Evolutionary conservation across 2,888 invertebrate genomes (phyloP), one percentile per base, ranked within the genome.

Genomic region (Philaethria dido): DNA sequence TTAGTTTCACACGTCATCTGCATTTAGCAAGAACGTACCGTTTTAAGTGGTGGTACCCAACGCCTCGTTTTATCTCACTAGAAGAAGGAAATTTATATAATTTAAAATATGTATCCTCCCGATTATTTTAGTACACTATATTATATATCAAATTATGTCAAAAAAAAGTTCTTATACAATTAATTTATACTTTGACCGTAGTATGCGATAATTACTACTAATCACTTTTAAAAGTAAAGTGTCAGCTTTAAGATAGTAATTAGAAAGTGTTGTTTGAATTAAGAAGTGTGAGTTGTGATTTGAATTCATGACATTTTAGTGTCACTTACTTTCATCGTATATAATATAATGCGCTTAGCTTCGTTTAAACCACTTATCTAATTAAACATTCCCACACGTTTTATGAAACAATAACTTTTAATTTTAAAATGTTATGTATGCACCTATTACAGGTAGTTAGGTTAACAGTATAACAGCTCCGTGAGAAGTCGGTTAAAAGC

Each of bases 361-460:
- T 85, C 85, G 85, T 86, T 87, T 86, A 87, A 83, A 81, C 85
- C 84, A 87, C 77, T 89, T 91, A 91, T 88, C 87, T 89, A 91
- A 89, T 89, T 92, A 91, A 88, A 90, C 87, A 91, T 89, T 90
- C 90, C 87, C 92, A 92, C 91, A 89, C 87, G 82, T 86, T 89
- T 84, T 85, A 81, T 85, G 81, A 82, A 87, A 92, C 88, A 90
- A 89, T 91, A 88, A 92, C 86, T 90, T 88, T 91, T 88, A 89
- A 88, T 87, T 92, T 89, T 91, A 84, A 88, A 87, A 84, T 86
- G 86, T 88, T 89, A 90, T 87, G 87, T 84, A 83, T 85, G 85
- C 83, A 82, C 82, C 88, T 89, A 88, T 91, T 90, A 89, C 84
- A 80, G 82, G 80, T 85, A 84, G 88, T 89, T 90, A 88, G 84